Conservation (phyloP, 2,113 vertebrate species). For the Panurus biarmicus region DNA sequence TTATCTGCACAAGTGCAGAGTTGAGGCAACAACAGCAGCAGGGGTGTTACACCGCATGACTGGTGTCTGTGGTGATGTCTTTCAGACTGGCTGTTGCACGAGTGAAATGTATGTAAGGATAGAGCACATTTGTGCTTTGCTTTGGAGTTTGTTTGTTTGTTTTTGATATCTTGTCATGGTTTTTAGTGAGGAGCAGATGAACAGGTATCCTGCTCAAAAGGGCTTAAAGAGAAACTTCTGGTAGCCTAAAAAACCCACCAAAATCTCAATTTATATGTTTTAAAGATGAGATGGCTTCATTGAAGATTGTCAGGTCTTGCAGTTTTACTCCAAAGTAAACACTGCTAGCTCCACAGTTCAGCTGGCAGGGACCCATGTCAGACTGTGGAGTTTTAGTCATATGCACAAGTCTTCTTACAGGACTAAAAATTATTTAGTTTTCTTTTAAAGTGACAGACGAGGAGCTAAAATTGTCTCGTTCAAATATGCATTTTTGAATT, state of each 20-base stretch:
- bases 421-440: background rate
- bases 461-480: background rate
- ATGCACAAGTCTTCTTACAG: background rate
- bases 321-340: background rate
- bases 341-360: background rate
- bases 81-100: background rate
- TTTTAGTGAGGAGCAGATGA: background rate
- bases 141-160: background rate
- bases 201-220: background rate
- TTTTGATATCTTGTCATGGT: background rate
- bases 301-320: background rate
- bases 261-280: background rate
- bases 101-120: background rate
- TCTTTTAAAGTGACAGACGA: background rate
- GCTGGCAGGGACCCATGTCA: background rate
- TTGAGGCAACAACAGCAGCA: background rate
- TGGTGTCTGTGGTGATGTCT: background rate
- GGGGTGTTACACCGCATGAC: background rate
- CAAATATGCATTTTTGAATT: background rate
- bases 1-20: background rate
- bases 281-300: background rate
- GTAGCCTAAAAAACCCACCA: background rate
- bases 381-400: background rate
- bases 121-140: background rate
- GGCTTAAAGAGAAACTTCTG: background rate